A percentile compares a stretch with the other conserved stretches of the same genome.
Conservation (phyloP, 1,140 invertebrate genomes). For the Condylostylus longicornis region DNA sequence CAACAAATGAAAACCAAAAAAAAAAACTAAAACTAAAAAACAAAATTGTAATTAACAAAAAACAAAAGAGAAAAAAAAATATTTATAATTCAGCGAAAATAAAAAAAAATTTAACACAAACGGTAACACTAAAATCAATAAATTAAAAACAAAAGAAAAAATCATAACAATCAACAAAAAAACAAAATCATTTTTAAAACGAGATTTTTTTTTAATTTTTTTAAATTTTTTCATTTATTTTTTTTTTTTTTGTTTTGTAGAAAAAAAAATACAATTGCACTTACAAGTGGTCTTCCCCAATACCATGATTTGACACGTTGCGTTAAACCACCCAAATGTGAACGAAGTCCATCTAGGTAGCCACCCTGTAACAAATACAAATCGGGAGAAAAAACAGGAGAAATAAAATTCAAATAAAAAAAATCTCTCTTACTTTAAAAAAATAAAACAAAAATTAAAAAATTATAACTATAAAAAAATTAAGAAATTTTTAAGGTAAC, state of each 20-base stretch:
- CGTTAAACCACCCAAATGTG: conserved; percentile 79
- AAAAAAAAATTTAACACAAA: too few relatives aligned
- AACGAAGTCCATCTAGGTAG: conserved; percentile 79
- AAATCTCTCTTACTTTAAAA: conserved; percentile 7
- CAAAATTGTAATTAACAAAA: neutral
- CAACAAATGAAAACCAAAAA: too few relatives aligned
- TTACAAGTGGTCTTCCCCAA: conserved; percentile 88
- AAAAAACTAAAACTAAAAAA: neutral
- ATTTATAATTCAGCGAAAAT: neutral
- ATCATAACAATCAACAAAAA: too few relatives aligned
- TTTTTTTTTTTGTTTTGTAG: conserved; percentile 9
- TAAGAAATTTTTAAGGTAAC: too few relatives aligned
- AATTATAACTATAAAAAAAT: too few relatives aligned
- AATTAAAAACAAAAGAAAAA: too few relatives aligned
- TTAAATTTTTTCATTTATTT: conserved; percentile 10
- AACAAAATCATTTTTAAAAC: too few relatives aligned
- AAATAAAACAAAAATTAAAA: conserved; percentile 6
- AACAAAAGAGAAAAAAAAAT: neutral
- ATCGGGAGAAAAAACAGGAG: conserved; percentile 27
- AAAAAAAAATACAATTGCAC: conserved; percentile 40
- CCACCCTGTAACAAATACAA: conserved; percentile 51
- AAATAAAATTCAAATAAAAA: conserved; percentile 10
- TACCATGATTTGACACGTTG: conserved; percentile 89
- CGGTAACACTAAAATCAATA: neutral
- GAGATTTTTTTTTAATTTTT: conserved; percentile 11